Base-by-base conservation (phyloP, 1,140 invertebrate species). In the Nasonia giraulti region DNA sequence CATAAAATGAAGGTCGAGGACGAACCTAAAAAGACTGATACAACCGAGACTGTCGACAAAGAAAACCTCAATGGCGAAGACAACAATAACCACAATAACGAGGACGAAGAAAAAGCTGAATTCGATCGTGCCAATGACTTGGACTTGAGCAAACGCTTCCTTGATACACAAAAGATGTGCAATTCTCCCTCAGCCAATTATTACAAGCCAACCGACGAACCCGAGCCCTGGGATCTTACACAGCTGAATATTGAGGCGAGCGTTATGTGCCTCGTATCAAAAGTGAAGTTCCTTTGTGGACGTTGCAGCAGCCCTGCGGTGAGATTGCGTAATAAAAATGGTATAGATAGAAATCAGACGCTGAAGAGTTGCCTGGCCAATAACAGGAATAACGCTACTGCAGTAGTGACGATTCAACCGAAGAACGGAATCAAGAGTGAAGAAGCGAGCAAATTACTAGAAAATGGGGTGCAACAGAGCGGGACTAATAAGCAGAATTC, bases 201-300 rank as follows among this genome's bases (percentile, higher is more conserved):
- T 90, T 97, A 97, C 89, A 95, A 96, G 85, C 96, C 96, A 1
- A 96, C 96, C 0, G 96, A 97, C 88, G 96, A 97, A 89, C 96
- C 96, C 1, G 97, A 98, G 90, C 97, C 97, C 0, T 97, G 97
- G 95, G 97, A 98, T 91, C 93, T 98, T 69, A 98, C 97, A 0
- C 96, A 97, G 87, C 90, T 98, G 20, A 98, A 98, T 89, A 97
- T 98, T 44, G 97, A 98, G 92, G 97, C 97, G 1, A 97, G 96
- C 88, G 95, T 98, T 0, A 97, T 98, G 95, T 97, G 97, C 91
- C 92, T 98, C 86, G 96, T 96, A 3, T 96, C 96, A 83, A 97
- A 97, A 91, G 95, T 96, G 0, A 96, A 96, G 87, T 96, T 96
- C 91, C 92, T 96, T 1, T 96, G 96, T 89, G 96, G 96, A 3